Evolutionary conservation across 2,113 vertebrate species (phyloP), one percentile per base, ranked within the genome.

Genomic region (Mugil cephalus): DNA sequence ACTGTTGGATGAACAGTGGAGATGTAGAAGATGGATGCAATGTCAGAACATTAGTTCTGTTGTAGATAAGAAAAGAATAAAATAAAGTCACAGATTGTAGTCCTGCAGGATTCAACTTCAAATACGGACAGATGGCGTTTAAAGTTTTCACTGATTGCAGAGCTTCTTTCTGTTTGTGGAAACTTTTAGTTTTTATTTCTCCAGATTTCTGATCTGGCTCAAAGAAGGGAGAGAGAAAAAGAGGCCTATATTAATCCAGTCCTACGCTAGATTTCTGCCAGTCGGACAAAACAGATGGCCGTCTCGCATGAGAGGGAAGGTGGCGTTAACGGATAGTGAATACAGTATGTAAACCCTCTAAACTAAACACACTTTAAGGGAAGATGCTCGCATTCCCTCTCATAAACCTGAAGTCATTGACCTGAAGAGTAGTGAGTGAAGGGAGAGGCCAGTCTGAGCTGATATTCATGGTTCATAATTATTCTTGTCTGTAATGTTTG

Each of bases 401-500:
- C 35, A 55, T 62, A 10, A 70, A 80, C 65, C 40, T 67, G 53
- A 87, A 76, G 46, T 74, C 52, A 50, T 35, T 71, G 42, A 76
- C 77, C 66, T 40, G 46, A 79, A 74, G 58, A 74, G 71, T 34
- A 64, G 66, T 73, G 74, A 80, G 66, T 77, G 74, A 66, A 82
- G 69, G 75, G 69, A 80, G 75, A 84, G 76, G 80, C 81, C 81
- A 68, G 75, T 74, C 65, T 74, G 74, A 74, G 63, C 51, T 73
- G 50, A 84, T 88, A 71, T 84, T 79, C 79, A 87, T 83, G 71
- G 69, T 86, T 86, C 86, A 91, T 85, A 74, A 85, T 87, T 88
- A 86, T 86, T 89, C 75, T 88, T 92, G 88, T 92, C 88, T 92
- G 91, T 92, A 90, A 91, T 79, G 91, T 91, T 91, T 90, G 89